Conservation (phyloP, 2,888 invertebrate species). For the Stenichneumon culpator region DNA sequence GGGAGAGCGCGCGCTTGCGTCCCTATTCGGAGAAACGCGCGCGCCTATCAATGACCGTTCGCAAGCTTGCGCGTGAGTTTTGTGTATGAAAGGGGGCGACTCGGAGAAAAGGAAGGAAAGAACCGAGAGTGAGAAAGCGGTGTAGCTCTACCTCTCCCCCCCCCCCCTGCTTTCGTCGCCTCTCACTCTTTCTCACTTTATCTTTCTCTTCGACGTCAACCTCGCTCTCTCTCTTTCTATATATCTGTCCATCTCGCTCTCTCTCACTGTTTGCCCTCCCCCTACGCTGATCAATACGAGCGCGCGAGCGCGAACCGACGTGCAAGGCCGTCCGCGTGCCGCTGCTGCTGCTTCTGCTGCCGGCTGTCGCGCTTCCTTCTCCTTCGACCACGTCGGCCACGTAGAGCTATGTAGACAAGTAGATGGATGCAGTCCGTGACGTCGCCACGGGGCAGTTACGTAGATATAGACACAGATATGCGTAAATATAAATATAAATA, state of each 20-base stretch:
- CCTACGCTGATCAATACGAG: slow-evolving; percentile 83
- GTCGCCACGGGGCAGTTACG: neutral
- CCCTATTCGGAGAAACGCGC: slow-evolving; percentile 30
- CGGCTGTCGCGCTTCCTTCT: slow-evolving; percentile 57
- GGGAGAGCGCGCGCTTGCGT: slow-evolving; percentile 5
- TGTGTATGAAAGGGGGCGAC: slow-evolving; percentile 3
- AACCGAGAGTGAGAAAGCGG: slow-evolving; percentile 11
- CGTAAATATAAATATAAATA: too few relatives aligned
- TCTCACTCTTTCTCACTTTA: slow-evolving; percentile 2
- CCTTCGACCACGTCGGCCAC: slow-evolving; percentile 39
- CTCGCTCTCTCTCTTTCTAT: neutral
- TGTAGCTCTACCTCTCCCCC: too few relatives aligned
- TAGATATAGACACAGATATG: neutral
- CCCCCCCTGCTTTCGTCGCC: neutral
- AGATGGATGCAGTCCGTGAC: neutral
- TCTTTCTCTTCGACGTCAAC: neutral
- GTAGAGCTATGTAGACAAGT: neutral
- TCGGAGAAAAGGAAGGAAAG: slow-evolving; percentile 55
- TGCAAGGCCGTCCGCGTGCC: slow-evolving; percentile 83
- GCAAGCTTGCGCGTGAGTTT: slow-evolving; percentile 33
- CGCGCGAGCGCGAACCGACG: slow-evolving; percentile 78
- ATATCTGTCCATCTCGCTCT: slow-evolving; percentile 10
- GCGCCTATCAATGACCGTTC: slow-evolving; percentile 39
- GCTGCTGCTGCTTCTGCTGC: slow-evolving; percentile 37
- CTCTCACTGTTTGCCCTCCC: slow-evolving; percentile 39